Evolutionary conservation across 2,113 vertebrate species (phyloP), one percentile per base, ranked within the genome.

Genomic region (Grus americana): DNA sequence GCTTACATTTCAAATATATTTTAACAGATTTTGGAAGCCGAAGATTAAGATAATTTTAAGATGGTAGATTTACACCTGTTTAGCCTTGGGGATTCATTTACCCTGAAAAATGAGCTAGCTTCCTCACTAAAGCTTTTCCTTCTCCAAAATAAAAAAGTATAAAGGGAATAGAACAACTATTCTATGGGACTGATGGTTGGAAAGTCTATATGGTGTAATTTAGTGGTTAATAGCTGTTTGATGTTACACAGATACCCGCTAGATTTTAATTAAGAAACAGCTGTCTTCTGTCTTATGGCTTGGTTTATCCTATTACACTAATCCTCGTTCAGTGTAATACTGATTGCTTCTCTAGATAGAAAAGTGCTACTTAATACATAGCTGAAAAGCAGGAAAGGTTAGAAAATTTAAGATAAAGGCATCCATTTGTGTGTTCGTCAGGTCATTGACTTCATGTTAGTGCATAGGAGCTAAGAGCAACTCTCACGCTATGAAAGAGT

Each of bases 221-320:
- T 59, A 71, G 57, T 89, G 76, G 46, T 86, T 84, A 71, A 59
- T 70, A 71, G n/a, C 42, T 88, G 42, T 70, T 83, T 92, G 92
- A 93, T 95, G 65, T 54, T 72, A 24, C 54, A 40, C 36, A 95
- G 93, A 92, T 92, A 84, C 8, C 38, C 74, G 32, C 72, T 91
- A 58, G 76, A 85, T 91, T 95, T 94, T 95, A 92, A 96, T 95
- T 96, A 94, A 94, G 84, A 91, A 97, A 61, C 65, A 91, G n/a
- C 76, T 89, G 65, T 89, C 87, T 96, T 81, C 68, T 70, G 62
- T 67, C 63, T 68, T 80, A 66, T 11, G 63, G 80, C 72, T 92
- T 95, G 30, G 20, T 89, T 92, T 92, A 81, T 91, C 76, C 91
- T 87, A 30, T 95, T 96, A 75, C 80, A 57, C 47, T 81, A 91